Base-by-base conservation (phyloP, 2,797 vertebrate genomes). In the Diplodus sargus region DNA sequence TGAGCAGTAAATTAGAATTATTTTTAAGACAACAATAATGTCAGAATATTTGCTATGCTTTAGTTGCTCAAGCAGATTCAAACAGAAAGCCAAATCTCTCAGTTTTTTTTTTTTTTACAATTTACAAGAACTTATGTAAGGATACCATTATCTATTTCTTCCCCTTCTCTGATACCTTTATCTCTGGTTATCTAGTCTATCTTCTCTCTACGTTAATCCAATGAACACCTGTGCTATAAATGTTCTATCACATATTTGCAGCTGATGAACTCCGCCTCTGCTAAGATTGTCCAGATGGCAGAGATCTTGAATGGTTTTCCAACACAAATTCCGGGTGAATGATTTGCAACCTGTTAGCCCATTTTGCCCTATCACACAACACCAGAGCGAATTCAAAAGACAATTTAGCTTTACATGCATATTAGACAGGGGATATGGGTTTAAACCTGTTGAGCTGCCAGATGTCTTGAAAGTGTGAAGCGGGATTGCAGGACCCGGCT, bases 231-330 rank as follows among this genome's bases (percentile, higher is more conserved):
- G 70, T 2, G 22, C 30, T 72, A 58, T 20, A 53, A 66, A 64
- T 58, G 43, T 48, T 64, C 28, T 11, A 23, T 81, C 39, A 48
- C 54, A 57, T 61, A 56, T 76, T 61, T 81, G 23, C 42, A 67
- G 53, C 23, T 17, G 60, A 78, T 78, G 12, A 87, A 60, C 69
- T 52, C 71, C 54, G 65, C 47, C 4, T 53, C 39, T 64, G 56
- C 70, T 68, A 54, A 88, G 68, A 69, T 25, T 49, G 14, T 78
- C 66, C 70, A 80, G 70, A 86, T 83, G 81, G 75, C 63, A 47
- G 57, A 61, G 59, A 66, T 65, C 51, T 42, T 61, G 16, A 74
- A 51, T 67, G 58, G 51, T 51, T 79, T 72, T 73, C 53, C 49
- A 75, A 56, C 45, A 25, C 49, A 63, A 78, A 82, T 53, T 62